A percentile compares a stretch with the other conserved stretches of the same genome.
Conservation (phyloP, 2,888 invertebrate genomes). For the Marasmarcha lunaedactyla region DNA sequence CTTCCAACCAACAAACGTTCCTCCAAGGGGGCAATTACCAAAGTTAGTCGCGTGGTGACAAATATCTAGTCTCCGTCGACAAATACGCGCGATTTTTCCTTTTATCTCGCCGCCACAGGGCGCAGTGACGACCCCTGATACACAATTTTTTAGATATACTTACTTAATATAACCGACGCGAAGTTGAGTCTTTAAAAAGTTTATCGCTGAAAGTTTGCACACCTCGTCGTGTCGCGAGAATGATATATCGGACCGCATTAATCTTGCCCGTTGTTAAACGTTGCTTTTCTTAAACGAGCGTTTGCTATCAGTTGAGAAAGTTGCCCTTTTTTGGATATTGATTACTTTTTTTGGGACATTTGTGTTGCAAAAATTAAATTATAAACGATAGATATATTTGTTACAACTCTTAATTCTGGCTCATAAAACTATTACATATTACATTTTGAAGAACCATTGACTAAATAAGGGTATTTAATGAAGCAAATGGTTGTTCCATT, state of each 20-base stretch:
- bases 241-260: conserved; percentile 60
- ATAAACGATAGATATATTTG: no score
- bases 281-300: no score
- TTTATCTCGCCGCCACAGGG: conserved; percentile 59
- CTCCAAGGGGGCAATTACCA: conserved; percentile 53
- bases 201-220: conserved; percentile 59
- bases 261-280: conserved; percentile 30
- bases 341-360: no score
- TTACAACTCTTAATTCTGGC: no score
- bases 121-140: conserved; percentile 39
- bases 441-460: no score
- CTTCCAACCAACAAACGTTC: no score
- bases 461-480: no score
- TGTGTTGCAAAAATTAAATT: no score
- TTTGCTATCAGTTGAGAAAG: no score
- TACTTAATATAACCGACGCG: conserved; percentile 51
- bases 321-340: no score
- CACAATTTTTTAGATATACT: conserved; percentile 49
- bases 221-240: conserved; percentile 35
- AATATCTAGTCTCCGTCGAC: conserved; percentile 38
- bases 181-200: conserved; percentile 67
- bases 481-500: no score
- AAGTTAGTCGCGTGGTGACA: conserved; percentile 51
- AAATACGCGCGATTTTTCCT: conserved; percentile 45
- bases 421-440: no score